Evolutionary conservation across 2,113 vertebrate species (phyloP), one percentile per base, ranked within the genome.

Genomic region (Brachypteracias leptosomus): DNA sequence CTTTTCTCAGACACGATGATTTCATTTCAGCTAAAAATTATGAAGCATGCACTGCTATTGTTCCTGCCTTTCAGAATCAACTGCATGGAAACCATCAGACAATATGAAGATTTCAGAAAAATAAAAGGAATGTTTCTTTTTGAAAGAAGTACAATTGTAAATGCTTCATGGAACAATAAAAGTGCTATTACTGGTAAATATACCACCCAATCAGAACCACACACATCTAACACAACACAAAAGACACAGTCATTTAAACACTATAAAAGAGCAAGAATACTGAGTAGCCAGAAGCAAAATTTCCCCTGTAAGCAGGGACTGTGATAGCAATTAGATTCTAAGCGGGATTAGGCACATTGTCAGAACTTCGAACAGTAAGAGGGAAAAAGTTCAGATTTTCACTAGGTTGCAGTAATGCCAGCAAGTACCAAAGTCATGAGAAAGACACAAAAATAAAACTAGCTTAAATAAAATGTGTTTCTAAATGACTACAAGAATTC

Each of bases 21-120:
- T 96, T 94, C 36, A 5, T 90, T 96, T 94, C 93, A 95, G 72
- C 79, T 88, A 77, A 95, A 96, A 96, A 96, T 91, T 92, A 91
- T 74, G 79, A 96, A 93, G 91, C 85, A 75, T 94, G 68, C 68
- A 74, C 47, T 88, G 65, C 92, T 91, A 95, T 96, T 96, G 90
- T 96, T 94, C 85, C 65, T 80, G 38, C 44, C 65, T 88, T 94
- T 95, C 79, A 95, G 68, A 95, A 94, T 96, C 88, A 93, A 93
- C 82, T 78, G 92, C 93, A 94, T 90, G 72, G 63, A 96, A 96
- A 95, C 70, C 81, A 42, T 81, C 88, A 95, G 88, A 94, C 85
- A 94, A 80, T 96, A 83, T 42, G 20, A 93, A 61, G 38, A 92
- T 91, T 94, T 91, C 67, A 88, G 51, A 83, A 96, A 91, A 95